Percentiles rank a stretch among this genome's conserved stretches.
These are phyloP conservation scores for Agonum fuliginosum DNA, from an alignment of 2,888 invertebrate genomes.

Conservation along the genomic window DNA sequence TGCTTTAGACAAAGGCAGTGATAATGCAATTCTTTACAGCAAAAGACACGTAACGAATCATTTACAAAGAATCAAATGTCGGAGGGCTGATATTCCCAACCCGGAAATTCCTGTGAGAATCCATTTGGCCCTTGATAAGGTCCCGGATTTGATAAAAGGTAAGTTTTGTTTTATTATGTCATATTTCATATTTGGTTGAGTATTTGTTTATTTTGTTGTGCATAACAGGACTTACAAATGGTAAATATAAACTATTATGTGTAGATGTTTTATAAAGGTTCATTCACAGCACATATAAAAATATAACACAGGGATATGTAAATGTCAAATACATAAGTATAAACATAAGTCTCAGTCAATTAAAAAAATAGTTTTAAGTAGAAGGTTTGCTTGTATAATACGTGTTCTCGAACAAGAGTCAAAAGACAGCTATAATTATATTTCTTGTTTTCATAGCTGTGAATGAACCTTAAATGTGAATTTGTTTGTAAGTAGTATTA, in stretches of 20 bases:
- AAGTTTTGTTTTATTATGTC: conserved; percentile 60
- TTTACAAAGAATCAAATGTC: conserved; percentile 87
- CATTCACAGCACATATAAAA: neutral
- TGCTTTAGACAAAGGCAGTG: conserved; percentile 86
- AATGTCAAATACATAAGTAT: too few relatives aligned
- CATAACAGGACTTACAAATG: conserved; percentile 67
- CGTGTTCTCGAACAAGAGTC: too few relatives aligned
- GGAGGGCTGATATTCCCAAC: conserved; percentile 91
- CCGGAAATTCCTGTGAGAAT: conserved; percentile 92
- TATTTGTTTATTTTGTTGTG: conserved; percentile 61
- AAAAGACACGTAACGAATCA: conserved; percentile 86
- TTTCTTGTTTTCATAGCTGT: neutral
- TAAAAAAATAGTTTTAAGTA: too few relatives aligned
- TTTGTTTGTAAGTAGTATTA: conserved; percentile 3
- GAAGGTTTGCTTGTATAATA: too few relatives aligned
- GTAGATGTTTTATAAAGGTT: too few relatives aligned
- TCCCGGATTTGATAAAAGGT: conserved; percentile 87
- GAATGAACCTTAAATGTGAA: too few relatives aligned
- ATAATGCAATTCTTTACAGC: conserved; percentile 88
- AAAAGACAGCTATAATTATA: too few relatives aligned
- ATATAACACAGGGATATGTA: neutral
- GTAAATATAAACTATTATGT: conserved; percentile 57
- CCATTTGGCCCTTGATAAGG: conserved; percentile 85
- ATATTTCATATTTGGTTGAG: neutral
- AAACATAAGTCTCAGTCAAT: too few relatives aligned